Percentiles rank a stretch among this genome's conserved stretches.
phyloP scores from a whole-genome alignment of 2,797 vertebrate genomes.

The Iguana delicatissima region DNA sequence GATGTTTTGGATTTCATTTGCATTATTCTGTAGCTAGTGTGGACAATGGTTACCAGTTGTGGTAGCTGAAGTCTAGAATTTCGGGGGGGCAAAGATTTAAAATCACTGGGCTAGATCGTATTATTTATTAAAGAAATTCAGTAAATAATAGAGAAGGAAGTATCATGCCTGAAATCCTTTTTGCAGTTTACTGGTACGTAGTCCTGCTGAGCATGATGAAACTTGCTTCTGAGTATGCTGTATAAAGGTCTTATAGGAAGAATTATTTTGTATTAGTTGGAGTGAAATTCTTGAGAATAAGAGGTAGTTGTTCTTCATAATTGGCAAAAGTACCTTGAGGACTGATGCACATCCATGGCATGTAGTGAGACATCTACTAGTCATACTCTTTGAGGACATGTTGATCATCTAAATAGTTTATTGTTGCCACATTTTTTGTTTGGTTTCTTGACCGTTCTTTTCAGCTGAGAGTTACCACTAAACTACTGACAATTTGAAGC shows the following conservation, averaged over 20 bases:
- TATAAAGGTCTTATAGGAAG: neutral
- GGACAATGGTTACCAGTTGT: too few relatives aligned
- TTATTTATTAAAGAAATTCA: too few relatives aligned
- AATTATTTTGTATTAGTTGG: neutral
- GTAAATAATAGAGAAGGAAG: neutral
- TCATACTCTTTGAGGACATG: neutral
- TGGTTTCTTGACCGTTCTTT: conserved; percentile 8
- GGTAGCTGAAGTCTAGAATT: too few relatives aligned
- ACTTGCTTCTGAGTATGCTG: neutral
- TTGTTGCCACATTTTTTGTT: neutral
- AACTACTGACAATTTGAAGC: neutral
- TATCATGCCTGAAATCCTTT: neutral
- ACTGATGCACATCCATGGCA: neutral
- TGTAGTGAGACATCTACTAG: neutral
- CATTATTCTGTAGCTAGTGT: too few relatives aligned
- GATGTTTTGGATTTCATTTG: too few relatives aligned
- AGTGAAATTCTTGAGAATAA: neutral
- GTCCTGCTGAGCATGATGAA: neutral
- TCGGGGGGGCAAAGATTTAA: too few relatives aligned
- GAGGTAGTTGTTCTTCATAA: neutral
- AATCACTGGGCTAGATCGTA: too few relatives aligned
- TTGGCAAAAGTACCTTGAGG: neutral
- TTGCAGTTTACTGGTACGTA: neutral
- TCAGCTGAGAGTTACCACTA: neutral
- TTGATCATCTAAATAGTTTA: too few relatives aligned